Evolutionary conservation across 2,888 invertebrate species (phyloP).

Genomic region (Philereme vetulata): DNA sequence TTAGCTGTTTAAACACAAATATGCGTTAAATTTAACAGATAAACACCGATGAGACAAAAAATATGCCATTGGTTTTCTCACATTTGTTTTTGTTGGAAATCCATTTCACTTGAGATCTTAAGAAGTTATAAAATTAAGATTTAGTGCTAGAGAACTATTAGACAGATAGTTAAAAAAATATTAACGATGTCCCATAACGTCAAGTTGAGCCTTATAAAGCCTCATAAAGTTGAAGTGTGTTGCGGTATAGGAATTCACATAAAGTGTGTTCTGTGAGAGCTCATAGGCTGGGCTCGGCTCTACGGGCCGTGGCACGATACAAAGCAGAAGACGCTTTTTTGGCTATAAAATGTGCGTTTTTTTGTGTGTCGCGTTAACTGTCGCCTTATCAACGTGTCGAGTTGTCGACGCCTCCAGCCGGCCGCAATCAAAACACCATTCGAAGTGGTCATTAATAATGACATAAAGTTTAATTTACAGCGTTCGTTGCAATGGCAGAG

Average conservation of each 20-base stretch:
- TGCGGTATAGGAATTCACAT: slow-evolving; percentile 72
- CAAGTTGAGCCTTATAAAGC: slow-evolving; percentile 63
- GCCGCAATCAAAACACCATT: slow-evolving; percentile 83
- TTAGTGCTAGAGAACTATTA: slow-evolving; percentile 57
- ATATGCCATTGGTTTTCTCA: slow-evolving; percentile 42
- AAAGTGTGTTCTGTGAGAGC: slow-evolving; percentile 59
- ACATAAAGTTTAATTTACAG: slow-evolving; percentile 83
- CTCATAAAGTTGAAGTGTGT: slow-evolving; percentile 75
- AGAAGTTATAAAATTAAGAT: slow-evolving; percentile 45
- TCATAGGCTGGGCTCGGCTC: slow-evolving; percentile 26
- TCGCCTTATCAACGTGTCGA: slow-evolving; percentile 81
- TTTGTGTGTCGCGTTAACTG: slow-evolving; percentile 74
- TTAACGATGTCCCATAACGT: slow-evolving; percentile 66
- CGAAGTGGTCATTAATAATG: slow-evolving; percentile 79
- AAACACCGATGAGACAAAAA: slow-evolving; percentile 53
- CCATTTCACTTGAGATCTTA: slow-evolving; percentile 32
- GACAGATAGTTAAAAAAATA: slow-evolving; percentile 64
- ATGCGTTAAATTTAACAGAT: slow-evolving; percentile 68
- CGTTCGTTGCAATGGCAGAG: slow-evolving; percentile 46
- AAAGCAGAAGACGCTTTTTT: slow-evolving; percentile 65
- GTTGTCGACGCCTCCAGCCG: slow-evolving; percentile 83
- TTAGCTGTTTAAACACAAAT: slow-evolving; percentile 74
- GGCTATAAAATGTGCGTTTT: slow-evolving; percentile 76
- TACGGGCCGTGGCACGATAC: slow-evolving; percentile 36
- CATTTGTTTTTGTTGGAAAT: slow-evolving; percentile 31